Evolutionary conservation across 2,797 vertebrate species (phyloP).

Genomic region (Nannoperca obscura): DNA sequence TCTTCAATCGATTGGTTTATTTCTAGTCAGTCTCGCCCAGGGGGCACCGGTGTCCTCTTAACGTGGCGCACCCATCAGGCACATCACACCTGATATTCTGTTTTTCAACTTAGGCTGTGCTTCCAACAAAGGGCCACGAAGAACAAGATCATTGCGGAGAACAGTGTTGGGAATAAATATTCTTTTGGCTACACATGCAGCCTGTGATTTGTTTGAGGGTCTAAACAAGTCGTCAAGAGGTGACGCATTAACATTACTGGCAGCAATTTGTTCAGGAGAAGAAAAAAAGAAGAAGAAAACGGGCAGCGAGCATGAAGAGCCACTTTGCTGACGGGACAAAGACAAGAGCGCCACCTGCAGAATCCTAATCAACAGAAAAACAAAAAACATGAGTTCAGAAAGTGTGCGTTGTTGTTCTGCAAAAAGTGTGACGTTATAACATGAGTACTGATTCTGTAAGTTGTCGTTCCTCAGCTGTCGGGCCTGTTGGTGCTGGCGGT

Average conservation of each 20-base stretch:
- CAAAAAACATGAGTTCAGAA: neutral
- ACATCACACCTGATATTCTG: neutral
- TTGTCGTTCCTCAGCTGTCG: conserved; percentile 85
- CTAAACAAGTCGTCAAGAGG: neutral
- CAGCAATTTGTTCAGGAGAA: conserved; percentile 42
- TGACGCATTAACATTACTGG: conserved; percentile 51
- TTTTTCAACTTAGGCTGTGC: neutral
- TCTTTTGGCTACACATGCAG: neutral
- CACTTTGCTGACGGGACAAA: conserved; percentile 43
- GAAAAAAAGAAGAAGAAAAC: conserved; percentile 8
- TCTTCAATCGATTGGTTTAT: conserved; percentile 65
- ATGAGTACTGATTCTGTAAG: neutral
- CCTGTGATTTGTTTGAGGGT: neutral
- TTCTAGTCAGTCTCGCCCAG: conserved; percentile 41
- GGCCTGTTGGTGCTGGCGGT: conserved; percentile 92
- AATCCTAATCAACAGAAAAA: conserved; percentile 44
- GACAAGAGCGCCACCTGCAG: conserved; percentile 27
- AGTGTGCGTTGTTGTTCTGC: neutral
- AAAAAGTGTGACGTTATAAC: neutral
- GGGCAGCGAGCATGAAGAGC: conserved; percentile 30
- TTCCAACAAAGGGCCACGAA: neutral
- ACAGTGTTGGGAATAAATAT: neutral
- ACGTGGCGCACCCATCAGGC: conserved; percentile 15
- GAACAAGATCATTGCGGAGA: neutral
- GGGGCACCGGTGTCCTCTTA: conserved; percentile 29